phyloP scores from a whole-genome alignment of 2,888 invertebrate genomes.

The Cotesia congregata region DNA sequence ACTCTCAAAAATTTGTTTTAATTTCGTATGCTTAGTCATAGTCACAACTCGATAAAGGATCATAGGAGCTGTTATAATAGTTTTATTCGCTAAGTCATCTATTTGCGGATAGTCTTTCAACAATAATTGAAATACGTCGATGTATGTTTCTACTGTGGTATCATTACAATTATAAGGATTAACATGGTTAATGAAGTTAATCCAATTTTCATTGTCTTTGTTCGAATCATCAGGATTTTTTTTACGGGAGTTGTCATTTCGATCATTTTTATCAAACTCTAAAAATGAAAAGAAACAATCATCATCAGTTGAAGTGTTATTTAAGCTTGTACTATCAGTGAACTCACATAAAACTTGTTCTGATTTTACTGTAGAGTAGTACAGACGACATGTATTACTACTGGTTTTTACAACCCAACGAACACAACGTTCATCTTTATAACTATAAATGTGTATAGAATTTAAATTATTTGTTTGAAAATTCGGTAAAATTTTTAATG shows the following conservation, averaged over 20 bases:
- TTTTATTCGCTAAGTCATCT: conserved; percentile 4
- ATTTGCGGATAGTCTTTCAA: conserved; percentile 9
- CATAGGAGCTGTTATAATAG: conserved; percentile 11
- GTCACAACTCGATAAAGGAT: conserved; percentile 10
- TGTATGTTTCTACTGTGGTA: background rate
- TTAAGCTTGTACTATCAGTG: background rate
- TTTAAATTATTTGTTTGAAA: conserved; percentile 14
- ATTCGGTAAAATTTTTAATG: conserved; percentile 7
- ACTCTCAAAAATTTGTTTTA: conserved; percentile 17
- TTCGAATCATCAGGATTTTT: background rate
- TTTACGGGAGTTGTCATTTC: background rate
- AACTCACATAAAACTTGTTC: conserved; percentile 7
- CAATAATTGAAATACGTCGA: conserved; percentile 4
- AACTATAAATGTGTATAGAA: conserved; percentile 2
- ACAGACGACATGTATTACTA: background rate
- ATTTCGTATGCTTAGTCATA: conserved; percentile 10
- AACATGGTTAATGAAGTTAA: background rate
- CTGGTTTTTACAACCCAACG: conserved; percentile 7
- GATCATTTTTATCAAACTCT: conserved; percentile 4
- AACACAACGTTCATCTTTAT: conserved; percentile 11
- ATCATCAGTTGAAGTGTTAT: background rate
- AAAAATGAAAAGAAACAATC: conserved; percentile 12
- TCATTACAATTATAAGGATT: conserved; percentile 10
- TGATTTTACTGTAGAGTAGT: background rate
- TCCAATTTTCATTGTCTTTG: conserved; percentile 3